Conservation (phyloP, 1,140 invertebrate genomes). For the Sycophila sp. region DNA sequence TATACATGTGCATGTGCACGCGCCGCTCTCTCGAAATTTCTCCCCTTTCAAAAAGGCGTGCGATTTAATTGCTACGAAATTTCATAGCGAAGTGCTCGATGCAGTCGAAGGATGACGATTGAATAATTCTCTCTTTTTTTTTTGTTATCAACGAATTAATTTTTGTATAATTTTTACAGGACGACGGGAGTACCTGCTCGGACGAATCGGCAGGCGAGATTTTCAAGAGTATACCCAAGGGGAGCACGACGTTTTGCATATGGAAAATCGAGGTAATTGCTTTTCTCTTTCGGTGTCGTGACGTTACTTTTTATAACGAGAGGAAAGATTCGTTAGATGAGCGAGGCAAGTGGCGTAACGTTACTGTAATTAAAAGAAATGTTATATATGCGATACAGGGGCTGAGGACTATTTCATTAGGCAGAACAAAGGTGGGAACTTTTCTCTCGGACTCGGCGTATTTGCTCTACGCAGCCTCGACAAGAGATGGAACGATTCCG, state of each 20-base stretch:
- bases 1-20: neutral
- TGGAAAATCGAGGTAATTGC: constrained; percentile 81
- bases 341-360: too few species aligned
- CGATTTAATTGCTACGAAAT: too few species aligned
- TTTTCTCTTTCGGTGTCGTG: neutral
- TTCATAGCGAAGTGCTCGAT: too few species aligned
- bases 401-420: constrained; percentile 78
- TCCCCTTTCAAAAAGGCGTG: neutral
- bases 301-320: too few species aligned
- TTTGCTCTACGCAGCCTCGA: constrained; percentile 82
- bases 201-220: constrained; percentile 64
- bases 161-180: too few species aligned
- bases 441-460: constrained; percentile 90
- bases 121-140: too few species aligned
- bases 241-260: constrained; percentile 78
- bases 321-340: too few species aligned
- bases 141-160: too few species aligned
- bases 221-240: constrained; percentile 79
- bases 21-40: neutral
- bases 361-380: neutral
- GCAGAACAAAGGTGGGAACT: constrained; percentile 79
- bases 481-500: constrained; percentile 62
- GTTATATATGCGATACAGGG: constrained; percentile 71
- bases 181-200: constrained; percentile 58
- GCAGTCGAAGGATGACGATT: too few species aligned